A percentile compares a stretch with the other conserved stretches of the same genome.
These are phyloP conservation scores for Cephus cinctus DNA, from an alignment of 1,140 invertebrate genomes.

Conservation along the genomic window DNA sequence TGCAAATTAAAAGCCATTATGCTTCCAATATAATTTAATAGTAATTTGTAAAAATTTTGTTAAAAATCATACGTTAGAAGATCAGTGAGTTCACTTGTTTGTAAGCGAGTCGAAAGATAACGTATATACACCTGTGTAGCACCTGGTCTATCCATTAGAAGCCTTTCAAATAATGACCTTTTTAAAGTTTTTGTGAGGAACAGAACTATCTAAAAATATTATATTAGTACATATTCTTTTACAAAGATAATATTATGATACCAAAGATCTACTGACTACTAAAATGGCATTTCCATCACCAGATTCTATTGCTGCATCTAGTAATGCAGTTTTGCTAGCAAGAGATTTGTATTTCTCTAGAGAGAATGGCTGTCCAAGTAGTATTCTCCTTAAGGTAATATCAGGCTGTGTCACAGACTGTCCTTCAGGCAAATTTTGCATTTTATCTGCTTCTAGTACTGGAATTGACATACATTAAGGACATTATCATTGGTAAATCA, in stretches of 20 bases:
- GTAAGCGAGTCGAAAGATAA: constrained; percentile 55
- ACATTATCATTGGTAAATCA: not conserved
- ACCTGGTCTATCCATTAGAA: constrained; percentile 51
- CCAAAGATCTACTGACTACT: constrained; percentile 38
- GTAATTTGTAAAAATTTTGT: constrained; percentile 8
- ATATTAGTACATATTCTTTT: constrained; percentile 13
- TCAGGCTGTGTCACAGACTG: constrained; percentile 36
- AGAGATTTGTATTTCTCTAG: constrained; percentile 58
- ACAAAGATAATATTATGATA: constrained; percentile 7
- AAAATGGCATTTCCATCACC: constrained; percentile 60
- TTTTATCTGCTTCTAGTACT: constrained; percentile 43
- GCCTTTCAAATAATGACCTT: constrained; percentile 48
- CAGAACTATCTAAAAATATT: constrained; percentile 50
- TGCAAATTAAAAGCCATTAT: constrained; percentile 37
- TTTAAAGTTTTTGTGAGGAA: constrained; percentile 59
- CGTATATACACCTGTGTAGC: constrained; percentile 56
- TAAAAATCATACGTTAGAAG: constrained; percentile 49
- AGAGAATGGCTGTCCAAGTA: constrained; percentile 51
- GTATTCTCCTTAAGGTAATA: constrained; percentile 48
- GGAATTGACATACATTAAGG: constrained; percentile 7
- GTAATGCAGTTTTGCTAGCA: constrained; percentile 53
- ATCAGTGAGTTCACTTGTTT: constrained; percentile 55
- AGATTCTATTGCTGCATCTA: constrained; percentile 53
- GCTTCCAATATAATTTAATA: constrained; percentile 8
- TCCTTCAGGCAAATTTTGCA: constrained; percentile 31